Evolutionary conservation across 2,888 invertebrate species (phyloP).

Genomic region (Anarsia innoxiella): DNA sequence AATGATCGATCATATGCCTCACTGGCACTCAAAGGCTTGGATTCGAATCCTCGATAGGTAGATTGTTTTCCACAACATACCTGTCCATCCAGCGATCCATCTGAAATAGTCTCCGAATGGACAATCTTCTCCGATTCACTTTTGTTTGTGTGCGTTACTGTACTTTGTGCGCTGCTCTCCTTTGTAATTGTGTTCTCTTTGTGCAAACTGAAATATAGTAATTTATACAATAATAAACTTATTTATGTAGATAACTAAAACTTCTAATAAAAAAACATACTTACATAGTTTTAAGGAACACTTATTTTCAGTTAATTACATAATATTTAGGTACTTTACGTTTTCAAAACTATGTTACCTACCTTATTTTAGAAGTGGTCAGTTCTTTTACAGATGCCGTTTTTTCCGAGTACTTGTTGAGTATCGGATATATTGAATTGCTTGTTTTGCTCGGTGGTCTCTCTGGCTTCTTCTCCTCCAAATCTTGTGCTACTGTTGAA

Average conservation of each 20-base stretch:
- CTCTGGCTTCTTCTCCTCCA: conserved; percentile 65
- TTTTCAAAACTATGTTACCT: too few species aligned
- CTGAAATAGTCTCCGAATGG: conserved; percentile 47
- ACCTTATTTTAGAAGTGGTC: conserved; percentile 66
- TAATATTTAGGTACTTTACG: too few species aligned
- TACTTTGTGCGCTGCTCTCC: conserved; percentile 53
- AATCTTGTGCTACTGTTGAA: conserved; percentile 51
- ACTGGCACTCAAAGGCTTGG: too few species aligned
- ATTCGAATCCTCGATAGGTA: too few species aligned
- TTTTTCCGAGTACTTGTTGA: conserved; percentile 67
- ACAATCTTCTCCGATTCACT: conserved; percentile 55
- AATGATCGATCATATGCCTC: too few species aligned
- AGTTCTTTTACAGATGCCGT: conserved; percentile 63
- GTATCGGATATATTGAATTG: conserved; percentile 51
- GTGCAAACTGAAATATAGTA: conserved; percentile 60
- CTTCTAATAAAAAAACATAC: too few species aligned
- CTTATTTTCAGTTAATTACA: too few species aligned
- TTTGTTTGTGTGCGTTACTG: conserved; percentile 58
- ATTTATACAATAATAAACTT: too few species aligned
- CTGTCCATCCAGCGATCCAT: conserved; percentile 50
- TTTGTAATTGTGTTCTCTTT: conserved; percentile 59
- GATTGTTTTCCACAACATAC: too few species aligned
- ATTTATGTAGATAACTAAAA: too few species aligned
- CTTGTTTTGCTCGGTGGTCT: conserved; percentile 55
- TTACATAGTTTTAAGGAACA: too few species aligned